phyloP scores from a whole-genome alignment of 2,888 invertebrate genomes.

The Limnephilus rhombicus region DNA sequence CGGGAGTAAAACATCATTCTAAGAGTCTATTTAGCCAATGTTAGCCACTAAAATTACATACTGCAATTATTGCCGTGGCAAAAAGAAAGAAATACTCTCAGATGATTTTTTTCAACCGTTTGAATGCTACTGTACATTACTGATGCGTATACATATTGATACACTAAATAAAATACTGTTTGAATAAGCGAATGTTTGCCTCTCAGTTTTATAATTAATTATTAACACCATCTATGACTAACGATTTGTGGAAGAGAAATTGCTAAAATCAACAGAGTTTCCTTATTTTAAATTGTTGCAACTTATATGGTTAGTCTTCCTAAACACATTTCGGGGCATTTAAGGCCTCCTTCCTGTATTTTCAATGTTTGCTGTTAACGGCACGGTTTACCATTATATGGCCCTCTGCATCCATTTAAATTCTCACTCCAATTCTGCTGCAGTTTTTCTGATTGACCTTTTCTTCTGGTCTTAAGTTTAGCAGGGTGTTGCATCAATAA shows the following conservation, averaged over 20 bases:
- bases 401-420: neutral
- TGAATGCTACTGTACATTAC: neutral
- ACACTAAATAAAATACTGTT: neutral
- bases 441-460: neutral
- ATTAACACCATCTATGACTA: neutral
- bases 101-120: neutral
- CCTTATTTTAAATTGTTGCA: neutral
- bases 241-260: neutral
- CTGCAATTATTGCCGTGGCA: neutral
- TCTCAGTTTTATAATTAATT: neutral
- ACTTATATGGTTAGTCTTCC: neutral
- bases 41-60: neutral
- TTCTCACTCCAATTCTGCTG: neutral
- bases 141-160: neutral
- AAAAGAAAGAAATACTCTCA: neutral
- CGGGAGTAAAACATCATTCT: neutral
- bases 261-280: neutral
- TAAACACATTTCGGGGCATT: neutral
- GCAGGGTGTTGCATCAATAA: neutral
- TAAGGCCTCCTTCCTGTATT: neutral
- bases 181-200: neutral
- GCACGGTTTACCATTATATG: neutral
- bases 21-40: neutral
- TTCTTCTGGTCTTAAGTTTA: neutral
- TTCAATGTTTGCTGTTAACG: neutral